A percentile compares a stretch with the other conserved stretches of the same genome.
These are phyloP conservation scores for Saccopteryx leptura DNA, from an alignment of 2,113 vertebrate species.

Conservation along the genomic window DNA sequence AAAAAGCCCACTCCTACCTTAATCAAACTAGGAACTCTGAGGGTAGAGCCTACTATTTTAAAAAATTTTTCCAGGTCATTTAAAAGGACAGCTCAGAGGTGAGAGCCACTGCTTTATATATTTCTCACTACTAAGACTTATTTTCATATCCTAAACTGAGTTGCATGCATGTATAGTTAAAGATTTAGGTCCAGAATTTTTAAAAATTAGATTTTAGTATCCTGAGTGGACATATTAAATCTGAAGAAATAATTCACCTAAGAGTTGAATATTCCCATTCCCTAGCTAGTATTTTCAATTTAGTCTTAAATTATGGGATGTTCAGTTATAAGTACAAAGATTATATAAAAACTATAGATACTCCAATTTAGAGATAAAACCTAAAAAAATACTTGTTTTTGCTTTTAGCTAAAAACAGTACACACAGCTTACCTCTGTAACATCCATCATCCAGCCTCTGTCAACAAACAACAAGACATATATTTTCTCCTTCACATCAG, in stretches of 20 bases:
- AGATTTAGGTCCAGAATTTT: neutral
- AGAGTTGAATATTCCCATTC: constrained; percentile 3
- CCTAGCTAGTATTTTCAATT: constrained; percentile 16
- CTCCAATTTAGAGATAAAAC: neutral
- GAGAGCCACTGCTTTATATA: neutral
- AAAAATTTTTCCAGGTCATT: neutral
- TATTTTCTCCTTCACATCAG: constrained; percentile 97
- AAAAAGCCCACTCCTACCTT: neutral
- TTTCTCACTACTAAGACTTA: neutral
- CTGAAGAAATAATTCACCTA: constrained; percentile 7
- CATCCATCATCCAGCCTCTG: constrained; percentile 99
- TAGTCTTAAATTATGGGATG: constrained; percentile 39
- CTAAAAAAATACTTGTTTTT: neutral
- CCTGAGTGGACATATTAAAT: constrained; percentile 23
- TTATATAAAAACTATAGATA: neutral
- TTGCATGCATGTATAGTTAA: neutral
- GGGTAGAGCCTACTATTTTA: neutral
- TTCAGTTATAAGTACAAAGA: neutral
- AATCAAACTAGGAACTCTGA: neutral
- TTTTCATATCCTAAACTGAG: neutral
- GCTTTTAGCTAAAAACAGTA: neutral
- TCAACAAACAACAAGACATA: constrained; percentile 98
- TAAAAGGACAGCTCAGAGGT: neutral
- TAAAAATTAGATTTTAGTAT: constrained; percentile 26
- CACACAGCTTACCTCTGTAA: constrained; percentile 92